A percentile compares a stretch with the other conserved stretches of the same genome.
Evolutionary conservation across 2,113 vertebrate genomes (phyloP).

Genomic region (Puntigrus tetrazona): DNA sequence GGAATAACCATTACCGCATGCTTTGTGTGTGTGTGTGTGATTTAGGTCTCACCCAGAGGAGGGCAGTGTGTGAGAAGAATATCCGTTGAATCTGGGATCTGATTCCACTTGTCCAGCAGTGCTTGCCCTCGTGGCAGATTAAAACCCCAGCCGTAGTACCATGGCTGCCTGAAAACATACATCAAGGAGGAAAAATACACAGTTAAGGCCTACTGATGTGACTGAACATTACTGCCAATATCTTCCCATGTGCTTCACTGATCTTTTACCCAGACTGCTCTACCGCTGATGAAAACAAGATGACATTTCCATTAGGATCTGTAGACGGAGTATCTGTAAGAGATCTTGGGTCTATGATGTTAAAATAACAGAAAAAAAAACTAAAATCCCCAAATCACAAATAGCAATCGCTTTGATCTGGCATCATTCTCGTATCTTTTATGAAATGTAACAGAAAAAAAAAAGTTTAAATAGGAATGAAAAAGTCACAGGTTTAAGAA

Average conservation of each 20-base stretch:
- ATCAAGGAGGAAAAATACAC: slow-evolving; percentile 17
- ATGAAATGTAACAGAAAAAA: not conserved
- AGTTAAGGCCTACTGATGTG: slow-evolving; percentile 15
- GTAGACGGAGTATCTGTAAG: not conserved
- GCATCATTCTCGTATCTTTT: not conserved
- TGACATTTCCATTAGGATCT: slow-evolving; percentile 34
- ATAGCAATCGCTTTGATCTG: not conserved
- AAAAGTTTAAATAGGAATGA: not conserved
- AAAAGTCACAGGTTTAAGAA: not conserved
- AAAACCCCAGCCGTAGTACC: slow-evolving; percentile 98
- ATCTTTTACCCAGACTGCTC: slow-evolving; percentile 23
- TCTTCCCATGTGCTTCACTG: slow-evolving; percentile 9
- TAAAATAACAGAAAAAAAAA: not conserved
- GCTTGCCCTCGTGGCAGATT: slow-evolving; percentile 94
- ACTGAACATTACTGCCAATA: slow-evolving; percentile 26
- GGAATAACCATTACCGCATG: slow-evolving; percentile 28
- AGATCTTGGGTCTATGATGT: not conserved
- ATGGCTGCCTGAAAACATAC: slow-evolving; percentile 86
- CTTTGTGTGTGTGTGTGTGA: slow-evolving; percentile 18
- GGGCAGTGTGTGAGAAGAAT: slow-evolving; percentile 95
- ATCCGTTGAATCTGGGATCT: slow-evolving; percentile 92
- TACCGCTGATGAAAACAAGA: slow-evolving; percentile 7
- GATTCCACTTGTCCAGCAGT: slow-evolving; percentile 97
- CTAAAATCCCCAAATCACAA: not conserved
- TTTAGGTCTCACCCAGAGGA: slow-evolving; percentile 85